Percentiles rank a stretch among this genome's conserved stretches.
Conservation (phyloP, 2,113 vertebrate species). For the Sturnus vulgaris region DNA sequence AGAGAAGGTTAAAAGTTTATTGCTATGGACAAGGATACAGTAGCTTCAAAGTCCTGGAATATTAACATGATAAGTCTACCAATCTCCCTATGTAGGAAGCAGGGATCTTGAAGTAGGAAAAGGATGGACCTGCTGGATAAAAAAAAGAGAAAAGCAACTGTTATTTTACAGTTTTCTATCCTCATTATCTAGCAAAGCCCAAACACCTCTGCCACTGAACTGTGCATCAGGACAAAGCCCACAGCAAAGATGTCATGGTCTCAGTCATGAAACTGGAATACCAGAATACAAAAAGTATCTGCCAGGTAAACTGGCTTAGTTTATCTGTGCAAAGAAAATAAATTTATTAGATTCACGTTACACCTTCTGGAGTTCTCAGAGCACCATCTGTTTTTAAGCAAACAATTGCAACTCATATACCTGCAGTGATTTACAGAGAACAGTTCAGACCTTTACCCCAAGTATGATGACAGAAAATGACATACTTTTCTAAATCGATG, state of each 20-base stretch:
- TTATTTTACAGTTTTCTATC: not conserved
- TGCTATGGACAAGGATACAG: not conserved
- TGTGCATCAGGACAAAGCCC: not conserved
- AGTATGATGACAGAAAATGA: not conserved
- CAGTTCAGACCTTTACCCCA: not conserved
- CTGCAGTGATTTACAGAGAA: not conserved
- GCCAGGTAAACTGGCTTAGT: not conserved
- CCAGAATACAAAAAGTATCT: not conserved
- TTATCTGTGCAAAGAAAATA: not conserved
- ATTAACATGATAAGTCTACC: not conserved
- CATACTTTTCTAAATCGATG: not conserved
- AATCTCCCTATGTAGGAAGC: not conserved
- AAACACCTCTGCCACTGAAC: not conserved
- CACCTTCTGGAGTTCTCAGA: not conserved
- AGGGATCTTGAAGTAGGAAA: not conserved
- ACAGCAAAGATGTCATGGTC: not conserved
- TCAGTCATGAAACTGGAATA: not conserved
- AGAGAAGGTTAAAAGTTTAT: not conserved
- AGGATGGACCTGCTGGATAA: not conserved
- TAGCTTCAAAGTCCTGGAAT: not conserved
- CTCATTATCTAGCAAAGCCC: not conserved
- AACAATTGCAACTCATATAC: constrained; percentile 9
- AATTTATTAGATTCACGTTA: not conserved
- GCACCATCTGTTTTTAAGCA: constrained; percentile 11
- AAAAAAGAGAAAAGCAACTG: not conserved